These are phyloP conservation scores for Berghia stephanieae DNA, from an alignment of 1,140 invertebrate species.

Conservation along the genomic window DNA sequence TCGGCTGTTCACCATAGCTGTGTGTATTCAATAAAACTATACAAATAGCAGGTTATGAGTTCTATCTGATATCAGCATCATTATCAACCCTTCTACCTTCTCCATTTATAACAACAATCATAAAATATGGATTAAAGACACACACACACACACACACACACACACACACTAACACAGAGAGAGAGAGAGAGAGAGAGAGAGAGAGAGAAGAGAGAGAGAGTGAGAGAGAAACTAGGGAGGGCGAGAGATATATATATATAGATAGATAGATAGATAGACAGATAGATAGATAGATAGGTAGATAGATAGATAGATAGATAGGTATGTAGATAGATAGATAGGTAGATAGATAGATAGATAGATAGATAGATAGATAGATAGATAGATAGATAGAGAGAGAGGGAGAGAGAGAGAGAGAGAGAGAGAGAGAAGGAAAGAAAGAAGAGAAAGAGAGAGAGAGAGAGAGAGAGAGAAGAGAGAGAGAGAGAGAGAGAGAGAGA, in stretches of 20 bases:
- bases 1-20: background rate
- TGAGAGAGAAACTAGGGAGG: background rate
- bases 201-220: constrained; percentile 7
- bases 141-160: background rate
- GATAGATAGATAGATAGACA: background rate
- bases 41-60: background rate
- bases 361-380: background rate
- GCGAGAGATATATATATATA: background rate
- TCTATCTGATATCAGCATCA: background rate
- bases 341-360: background rate
- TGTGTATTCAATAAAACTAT: background rate
- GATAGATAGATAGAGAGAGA: background rate
- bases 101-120: background rate
- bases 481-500: constrained; percentile 10
- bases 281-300: background rate
- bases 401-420: background rate
- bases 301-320: background rate
- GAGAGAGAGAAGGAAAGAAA: background rate
- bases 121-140: background rate
- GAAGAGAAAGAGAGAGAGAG: background rate
- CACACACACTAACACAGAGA: background rate
- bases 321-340: background rate
- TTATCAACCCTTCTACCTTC: background rate
- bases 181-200: background rate
- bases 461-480: background rate